Evolutionary conservation across 2,888 invertebrate genomes (phyloP).

Genomic region (Lamproptera curius): DNA sequence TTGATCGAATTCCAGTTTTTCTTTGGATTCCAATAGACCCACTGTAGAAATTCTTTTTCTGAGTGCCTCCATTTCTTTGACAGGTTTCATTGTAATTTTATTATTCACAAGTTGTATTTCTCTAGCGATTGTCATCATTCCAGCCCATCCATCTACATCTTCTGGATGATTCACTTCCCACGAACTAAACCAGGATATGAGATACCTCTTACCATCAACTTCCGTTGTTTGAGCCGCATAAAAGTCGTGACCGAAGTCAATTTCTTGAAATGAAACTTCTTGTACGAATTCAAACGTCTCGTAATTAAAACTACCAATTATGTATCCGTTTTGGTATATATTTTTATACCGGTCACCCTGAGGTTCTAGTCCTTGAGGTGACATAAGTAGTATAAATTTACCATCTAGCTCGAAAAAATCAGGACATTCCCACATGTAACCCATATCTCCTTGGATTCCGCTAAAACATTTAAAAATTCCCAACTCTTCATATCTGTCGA

Average conservation of each 20-base stretch:
- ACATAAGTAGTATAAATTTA: slow-evolving; percentile 61
- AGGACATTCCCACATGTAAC: slow-evolving; percentile 76
- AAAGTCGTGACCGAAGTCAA: slow-evolving; percentile 69
- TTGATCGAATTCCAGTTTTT: slow-evolving; percentile 40
- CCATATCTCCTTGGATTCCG: slow-evolving; percentile 55
- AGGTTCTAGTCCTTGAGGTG: slow-evolving; percentile 60
- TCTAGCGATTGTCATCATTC: slow-evolving; percentile 60
- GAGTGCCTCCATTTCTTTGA: slow-evolving; percentile 43
- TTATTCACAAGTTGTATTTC: slow-evolving; percentile 48
- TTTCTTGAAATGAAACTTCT: slow-evolving; percentile 57
- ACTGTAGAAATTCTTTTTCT: slow-evolving; percentile 38
- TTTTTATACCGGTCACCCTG: slow-evolving; percentile 65
- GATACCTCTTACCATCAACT: slow-evolving; percentile 50
- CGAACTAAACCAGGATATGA: slow-evolving; percentile 66
- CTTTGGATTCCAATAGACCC: slow-evolving; percentile 35
- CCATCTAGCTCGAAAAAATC: slow-evolving; percentile 69
- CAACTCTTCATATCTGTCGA: slow-evolving; percentile 56
- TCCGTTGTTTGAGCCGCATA: slow-evolving; percentile 66
- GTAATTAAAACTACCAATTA: slow-evolving; percentile 63
- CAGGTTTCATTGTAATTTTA: slow-evolving; percentile 55
- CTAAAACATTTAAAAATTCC: slow-evolving; percentile 57
- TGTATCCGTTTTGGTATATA: slow-evolving; percentile 57
- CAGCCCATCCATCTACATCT: slow-evolving; percentile 64
- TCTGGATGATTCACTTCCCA: slow-evolving; percentile 62
- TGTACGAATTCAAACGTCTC: slow-evolving; percentile 56